Evolutionary conservation across 2,797 vertebrate genomes (phyloP).

Genomic region (Mus minutoides): DNA sequence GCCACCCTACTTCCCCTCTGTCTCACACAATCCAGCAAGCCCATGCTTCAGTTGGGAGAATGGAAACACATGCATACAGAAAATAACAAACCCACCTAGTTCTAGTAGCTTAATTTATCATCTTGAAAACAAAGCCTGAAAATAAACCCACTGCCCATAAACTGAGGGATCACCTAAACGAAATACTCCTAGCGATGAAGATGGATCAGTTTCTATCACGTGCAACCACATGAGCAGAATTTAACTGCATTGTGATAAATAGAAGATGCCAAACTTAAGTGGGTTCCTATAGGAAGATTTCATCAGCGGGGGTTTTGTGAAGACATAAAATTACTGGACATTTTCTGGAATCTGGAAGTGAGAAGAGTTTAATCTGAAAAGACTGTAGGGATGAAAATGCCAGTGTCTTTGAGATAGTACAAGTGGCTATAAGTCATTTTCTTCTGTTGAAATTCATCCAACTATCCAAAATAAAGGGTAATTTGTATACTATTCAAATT

Average conservation of each 20-base stretch:
- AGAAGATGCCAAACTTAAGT: not conserved
- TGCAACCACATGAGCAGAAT: not conserved
- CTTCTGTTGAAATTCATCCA: not conserved
- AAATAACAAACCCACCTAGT: not conserved
- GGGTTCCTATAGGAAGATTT: not conserved
- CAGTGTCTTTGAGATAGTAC: not conserved
- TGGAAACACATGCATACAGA: not conserved
- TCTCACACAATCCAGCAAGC: not conserved
- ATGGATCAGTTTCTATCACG: not conserved
- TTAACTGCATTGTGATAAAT: not conserved
- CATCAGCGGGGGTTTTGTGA: not conserved
- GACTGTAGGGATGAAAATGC: not conserved
- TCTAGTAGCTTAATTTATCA: not conserved
- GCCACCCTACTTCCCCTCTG: not conserved
- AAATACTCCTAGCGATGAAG: not conserved
- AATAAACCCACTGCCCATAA: not conserved
- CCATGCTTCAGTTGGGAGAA: not conserved
- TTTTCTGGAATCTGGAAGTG: not conserved
- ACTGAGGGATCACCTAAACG: not conserved
- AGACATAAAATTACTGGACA: not conserved
- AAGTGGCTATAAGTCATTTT: not conserved
- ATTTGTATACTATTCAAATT: not conserved
- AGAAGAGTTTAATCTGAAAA: not conserved
- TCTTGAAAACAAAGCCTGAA: not conserved
- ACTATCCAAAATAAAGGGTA: not conserved